Percentiles rank a stretch among this genome's conserved stretches.
Conservation (phyloP, 2,888 invertebrate genomes). For the Apomyelois bistriatella region DNA sequence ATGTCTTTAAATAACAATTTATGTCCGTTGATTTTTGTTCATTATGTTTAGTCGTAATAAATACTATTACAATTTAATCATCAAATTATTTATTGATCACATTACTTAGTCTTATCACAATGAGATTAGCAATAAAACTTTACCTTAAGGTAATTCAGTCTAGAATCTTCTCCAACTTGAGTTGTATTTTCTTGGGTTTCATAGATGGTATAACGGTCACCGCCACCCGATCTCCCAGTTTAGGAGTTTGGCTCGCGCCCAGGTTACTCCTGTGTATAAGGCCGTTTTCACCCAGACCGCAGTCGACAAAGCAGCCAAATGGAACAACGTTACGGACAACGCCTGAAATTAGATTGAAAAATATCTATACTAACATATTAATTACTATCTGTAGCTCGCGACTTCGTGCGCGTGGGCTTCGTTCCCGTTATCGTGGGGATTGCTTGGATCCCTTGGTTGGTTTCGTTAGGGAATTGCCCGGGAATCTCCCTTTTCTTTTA, state of each 20-base stretch:
- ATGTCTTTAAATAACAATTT: too few relatives aligned
- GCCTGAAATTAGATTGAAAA: slow-evolving; percentile 69
- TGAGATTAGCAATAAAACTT: slow-evolving; percentile 12
- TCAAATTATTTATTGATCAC: slow-evolving; percentile 19
- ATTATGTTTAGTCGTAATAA: background rate
- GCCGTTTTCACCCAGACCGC: slow-evolving; percentile 86
- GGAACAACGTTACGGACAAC: slow-evolving; percentile 91
- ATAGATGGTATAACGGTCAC: slow-evolving; percentile 82
- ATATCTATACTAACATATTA: too few relatives aligned
- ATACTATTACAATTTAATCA: slow-evolving; percentile 17
- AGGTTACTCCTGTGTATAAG: slow-evolving; percentile 84
- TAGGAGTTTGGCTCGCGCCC: slow-evolving; percentile 71
- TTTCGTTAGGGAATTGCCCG: too few relatives aligned
- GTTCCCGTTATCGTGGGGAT: too few relatives aligned
- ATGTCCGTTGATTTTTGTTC: background rate
- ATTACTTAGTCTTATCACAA: slow-evolving; percentile 16
- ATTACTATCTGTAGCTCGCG: too few relatives aligned
- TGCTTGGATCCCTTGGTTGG: too few relatives aligned
- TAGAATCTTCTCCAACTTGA: slow-evolving; percentile 70
- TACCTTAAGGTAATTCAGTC: slow-evolving; percentile 38
- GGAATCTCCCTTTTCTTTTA: too few relatives aligned
- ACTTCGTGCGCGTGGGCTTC: too few relatives aligned
- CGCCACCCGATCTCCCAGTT: slow-evolving; percentile 84
- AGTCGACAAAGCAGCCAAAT: slow-evolving; percentile 95
- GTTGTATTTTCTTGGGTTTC: slow-evolving; percentile 77